phyloP scores from a whole-genome alignment of 2,113 vertebrate species.

The Amia ocellicauda region DNA sequence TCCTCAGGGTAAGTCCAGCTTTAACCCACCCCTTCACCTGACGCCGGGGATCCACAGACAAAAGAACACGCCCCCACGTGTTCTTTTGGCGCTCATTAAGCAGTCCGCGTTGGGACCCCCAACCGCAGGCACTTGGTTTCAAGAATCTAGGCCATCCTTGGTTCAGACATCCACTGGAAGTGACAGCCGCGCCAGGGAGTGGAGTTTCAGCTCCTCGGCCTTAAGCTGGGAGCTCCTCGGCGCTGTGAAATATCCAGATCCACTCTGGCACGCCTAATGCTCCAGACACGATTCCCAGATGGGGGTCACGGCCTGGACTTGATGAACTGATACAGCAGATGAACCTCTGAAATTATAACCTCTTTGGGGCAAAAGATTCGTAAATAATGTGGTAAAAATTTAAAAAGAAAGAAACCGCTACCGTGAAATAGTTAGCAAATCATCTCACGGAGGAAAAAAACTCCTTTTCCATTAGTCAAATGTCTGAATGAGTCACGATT shows the following conservation, averaged over 20 bases:
- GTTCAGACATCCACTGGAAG: too few relatives aligned
- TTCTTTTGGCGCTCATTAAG: slow-evolving; percentile 6
- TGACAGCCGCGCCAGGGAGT: too few relatives aligned
- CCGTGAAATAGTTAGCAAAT: slow-evolving; percentile 18
- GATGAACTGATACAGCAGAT: too few relatives aligned
- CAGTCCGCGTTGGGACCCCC: slow-evolving; percentile 15
- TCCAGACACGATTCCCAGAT: too few relatives aligned
- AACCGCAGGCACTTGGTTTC: too few relatives aligned
- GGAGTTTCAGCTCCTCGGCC: too few relatives aligned
- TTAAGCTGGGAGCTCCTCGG: too few relatives aligned
- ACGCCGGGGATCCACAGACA: slow-evolving; percentile 20
- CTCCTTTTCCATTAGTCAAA: slow-evolving; percentile 55
- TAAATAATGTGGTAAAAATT: background rate
- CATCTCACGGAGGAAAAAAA: slow-evolving; percentile 30
- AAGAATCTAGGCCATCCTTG: too few relatives aligned
- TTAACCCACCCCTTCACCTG: slow-evolving; percentile 30
- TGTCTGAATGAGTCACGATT: slow-evolving; percentile 59
- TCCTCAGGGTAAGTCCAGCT: slow-evolving; percentile 69
- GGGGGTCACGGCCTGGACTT: too few relatives aligned
- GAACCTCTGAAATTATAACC: slow-evolving; percentile 9
- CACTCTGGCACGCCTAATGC: too few relatives aligned
- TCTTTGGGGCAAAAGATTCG: background rate
- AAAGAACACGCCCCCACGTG: slow-evolving; percentile 15
- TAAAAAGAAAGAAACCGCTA: slow-evolving; percentile 11
- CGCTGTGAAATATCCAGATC: too few relatives aligned